Conservation (phyloP, 2,888 invertebrate genomes). For the Homarus gammarus region DNA sequence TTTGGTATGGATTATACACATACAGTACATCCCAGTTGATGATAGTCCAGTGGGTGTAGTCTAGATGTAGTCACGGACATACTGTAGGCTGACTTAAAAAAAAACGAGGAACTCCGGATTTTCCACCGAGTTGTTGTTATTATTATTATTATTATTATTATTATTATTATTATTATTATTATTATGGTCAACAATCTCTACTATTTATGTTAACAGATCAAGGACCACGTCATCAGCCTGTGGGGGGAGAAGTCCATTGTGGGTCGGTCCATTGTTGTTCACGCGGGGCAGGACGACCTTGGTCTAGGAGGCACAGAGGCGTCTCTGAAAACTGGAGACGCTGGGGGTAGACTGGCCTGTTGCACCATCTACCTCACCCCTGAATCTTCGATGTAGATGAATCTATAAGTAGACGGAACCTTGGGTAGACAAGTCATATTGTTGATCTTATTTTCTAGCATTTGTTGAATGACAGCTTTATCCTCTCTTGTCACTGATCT, state of each 20-base stretch:
- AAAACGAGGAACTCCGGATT: too few species aligned
- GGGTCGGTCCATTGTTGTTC: slow-evolving; percentile 89
- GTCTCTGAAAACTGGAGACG: slow-evolving; percentile 66
- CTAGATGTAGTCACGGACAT: too few species aligned
- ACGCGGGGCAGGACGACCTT: slow-evolving; percentile 63
- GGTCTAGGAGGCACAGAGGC: slow-evolving; percentile 45
- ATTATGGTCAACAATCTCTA: neutral
- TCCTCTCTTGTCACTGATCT: too few species aligned
- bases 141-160: neutral
- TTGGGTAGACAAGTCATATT: too few species aligned
- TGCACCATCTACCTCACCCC: slow-evolving; percentile 56
- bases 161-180: neutral
- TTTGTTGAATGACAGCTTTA: too few species aligned
- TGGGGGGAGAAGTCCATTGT: slow-evolving; percentile 87
- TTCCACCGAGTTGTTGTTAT: too few species aligned
- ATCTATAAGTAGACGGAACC: too few species aligned
- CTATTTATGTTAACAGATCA: slow-evolving; percentile 66
- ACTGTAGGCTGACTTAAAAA: too few species aligned
- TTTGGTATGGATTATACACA: too few species aligned
- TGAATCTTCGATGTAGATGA: neutral
- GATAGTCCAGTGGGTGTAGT: too few species aligned
- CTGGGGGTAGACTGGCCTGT: slow-evolving; percentile 67
- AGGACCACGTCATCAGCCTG: slow-evolving; percentile 84
- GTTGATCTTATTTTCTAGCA: too few species aligned
- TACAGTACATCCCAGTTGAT: too few species aligned